Evolutionary conservation across 2,888 invertebrate genomes (phyloP), one percentile per base, ranked within the genome.

Genomic region (Oxyscelio sp.): DNA sequence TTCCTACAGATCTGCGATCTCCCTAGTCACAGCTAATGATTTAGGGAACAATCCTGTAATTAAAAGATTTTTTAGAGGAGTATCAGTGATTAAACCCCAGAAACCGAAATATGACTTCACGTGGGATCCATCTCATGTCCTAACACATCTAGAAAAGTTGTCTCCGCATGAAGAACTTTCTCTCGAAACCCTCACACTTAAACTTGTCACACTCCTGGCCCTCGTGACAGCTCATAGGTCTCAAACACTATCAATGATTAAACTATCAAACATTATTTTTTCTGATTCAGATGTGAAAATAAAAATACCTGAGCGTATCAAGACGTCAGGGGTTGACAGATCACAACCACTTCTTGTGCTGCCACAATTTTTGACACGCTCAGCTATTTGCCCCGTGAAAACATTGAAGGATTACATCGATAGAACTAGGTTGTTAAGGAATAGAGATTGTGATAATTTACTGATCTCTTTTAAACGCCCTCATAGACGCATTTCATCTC

Each of bases 211-310:
- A 3, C 48, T 88, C 13, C 38, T 88, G 11, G 82, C 82, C 2
- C 6, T 87, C 17, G 38, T 45, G 15, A 87, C 87, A 0, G 87
- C 66, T 4, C 87, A 86, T 1, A 48, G 83, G 13, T 45, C 73
- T 8, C 85, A 88, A 43, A 88, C 88, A 19, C 5, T 56, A 3
- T 2, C 56, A 8, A 2, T 27, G 2, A 24, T 56, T 17, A 56
- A 56, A 17, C n/a, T 56, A 2, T 27, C 13, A n/a, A 56, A 56
- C 17, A 56, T 56, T 13, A 56, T n/a, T 3, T 13, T 27, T 13
- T 17, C 22, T 17, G n/a, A 15, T 24, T 4, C 1, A 31, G 13
- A 31, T 11, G 31, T 21, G 0, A 56, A 2, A 27, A 34, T 56
- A 27, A 56, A 56, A 56, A 56, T 34, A 8, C 56, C 17, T 9